Base-by-base conservation (phyloP, 2,888 invertebrate genomes). In the Pandemis cinnamomeana region DNA sequence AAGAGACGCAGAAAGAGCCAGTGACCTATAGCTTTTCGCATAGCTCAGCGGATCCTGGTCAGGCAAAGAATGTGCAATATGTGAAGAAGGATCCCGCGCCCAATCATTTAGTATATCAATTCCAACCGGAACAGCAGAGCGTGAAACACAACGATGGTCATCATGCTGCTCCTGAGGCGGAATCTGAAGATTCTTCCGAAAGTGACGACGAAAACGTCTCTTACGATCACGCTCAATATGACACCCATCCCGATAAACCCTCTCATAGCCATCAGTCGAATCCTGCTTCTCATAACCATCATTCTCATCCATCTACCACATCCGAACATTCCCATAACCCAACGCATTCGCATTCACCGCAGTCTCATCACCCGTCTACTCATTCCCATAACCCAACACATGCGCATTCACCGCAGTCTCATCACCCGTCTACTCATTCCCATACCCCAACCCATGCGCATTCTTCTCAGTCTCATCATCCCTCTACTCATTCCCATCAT, bases 81-180 rank as follows among this genome's bases (percentile, higher is more conserved):
- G 83, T 87, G 72, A 82, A 82, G 70, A 81, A 85, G 10, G 83
- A 85, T 27, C 84, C 86, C 53, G 82, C 80, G 42, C 91, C 92
- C 4, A 84, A 86, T 75, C 89, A 90, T 61, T 80, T 90, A 1
- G 78, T 90, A 67, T 87, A 91, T 75, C 85, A 83, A 46, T 85
- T 87, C 48, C 86, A 84, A 61, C 84, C 89, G 13, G 84, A 85
- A 61, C 84, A 87, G 69, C 79, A 83, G 61, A 71, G 76, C 15
- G 70, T 77, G 71, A 51, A 79, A 75, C 75, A 80, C 44, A 55
- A 78, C 20, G 73, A 44, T 13, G 68, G 61, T 60, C 62, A 58
- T 15, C 69, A 75, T 15, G 70, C 75, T 53, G 44, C 70, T 15
- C 61, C 67, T 58, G 71, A 64, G 51, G 75, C 62, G 7, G 78